phyloP scores from a whole-genome alignment of 2,888 invertebrate species.

The Perizoma flavofasciatum region DNA sequence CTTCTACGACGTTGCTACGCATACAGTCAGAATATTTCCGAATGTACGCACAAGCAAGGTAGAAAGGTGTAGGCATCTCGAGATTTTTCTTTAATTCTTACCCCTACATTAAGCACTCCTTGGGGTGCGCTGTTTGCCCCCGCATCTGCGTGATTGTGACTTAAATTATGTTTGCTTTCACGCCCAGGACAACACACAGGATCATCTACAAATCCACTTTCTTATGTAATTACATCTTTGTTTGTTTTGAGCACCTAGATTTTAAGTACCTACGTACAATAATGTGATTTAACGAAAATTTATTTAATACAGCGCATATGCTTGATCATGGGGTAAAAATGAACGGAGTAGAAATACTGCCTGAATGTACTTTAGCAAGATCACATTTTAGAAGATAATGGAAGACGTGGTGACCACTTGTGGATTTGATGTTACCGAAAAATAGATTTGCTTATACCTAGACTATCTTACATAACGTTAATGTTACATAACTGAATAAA shows the following conservation, averaged over 20 bases:
- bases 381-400: slow-evolving; percentile 45
- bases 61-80: slow-evolving; percentile 28
- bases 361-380: slow-evolving; percentile 17
- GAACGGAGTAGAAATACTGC: neutral
- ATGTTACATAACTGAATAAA: slow-evolving; percentile 1
- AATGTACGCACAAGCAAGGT: slow-evolving; percentile 13
- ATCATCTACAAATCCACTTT: slow-evolving; percentile 30
- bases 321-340: no score
- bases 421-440: slow-evolving; percentile 64
- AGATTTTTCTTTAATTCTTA: slow-evolving; percentile 29
- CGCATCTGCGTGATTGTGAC: slow-evolving; percentile 37
- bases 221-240: slow-evolving; percentile 22
- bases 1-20: slow-evolving; percentile 18
- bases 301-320: no score
- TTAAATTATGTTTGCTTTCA: slow-evolving; percentile 40
- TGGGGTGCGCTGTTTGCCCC: slow-evolving; percentile 36
- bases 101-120: slow-evolving; percentile 37
- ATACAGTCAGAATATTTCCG: slow-evolving; percentile 7
- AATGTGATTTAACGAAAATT: no score
- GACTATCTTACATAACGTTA: slow-evolving; percentile 22
- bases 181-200: slow-evolving; percentile 32
- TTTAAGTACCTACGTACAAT: no score
- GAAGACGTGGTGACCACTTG: slow-evolving; percentile 78
- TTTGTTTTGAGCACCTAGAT: neutral
- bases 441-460: slow-evolving; percentile 52